phyloP scores from a whole-genome alignment of 2,113 vertebrate genomes.

The Neoarius graeffei region DNA sequence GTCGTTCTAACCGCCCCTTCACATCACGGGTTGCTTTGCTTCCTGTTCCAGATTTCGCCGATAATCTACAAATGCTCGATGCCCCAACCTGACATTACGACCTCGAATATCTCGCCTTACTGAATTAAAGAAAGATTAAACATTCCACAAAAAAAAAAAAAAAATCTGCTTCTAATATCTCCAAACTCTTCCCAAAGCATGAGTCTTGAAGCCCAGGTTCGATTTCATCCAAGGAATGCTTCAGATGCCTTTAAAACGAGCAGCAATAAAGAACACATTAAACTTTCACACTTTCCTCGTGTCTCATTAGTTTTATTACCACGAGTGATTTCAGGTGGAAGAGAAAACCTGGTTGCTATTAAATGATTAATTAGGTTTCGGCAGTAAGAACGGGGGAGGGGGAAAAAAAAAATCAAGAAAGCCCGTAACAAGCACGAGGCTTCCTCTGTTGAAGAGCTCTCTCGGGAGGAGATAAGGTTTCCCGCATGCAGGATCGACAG shows the following conservation, averaged over 20 bases:
- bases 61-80: no score
- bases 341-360: conserved; percentile 44
- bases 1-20: no score
- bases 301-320: conserved; percentile 22
- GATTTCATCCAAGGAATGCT: background rate
- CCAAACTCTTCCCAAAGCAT: no score
- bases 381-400: background rate
- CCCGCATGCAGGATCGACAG: conserved; percentile 17
- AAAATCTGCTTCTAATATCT: background rate
- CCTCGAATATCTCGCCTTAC: background rate
- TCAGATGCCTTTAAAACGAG: conserved; percentile 30
- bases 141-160: no score
- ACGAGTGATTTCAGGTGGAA: conserved; percentile 28
- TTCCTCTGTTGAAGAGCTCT: conserved; percentile 20
- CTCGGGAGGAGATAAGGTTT: conserved; percentile 33
- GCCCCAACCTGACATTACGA: background rate
- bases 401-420: background rate
- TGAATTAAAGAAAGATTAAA: background rate
- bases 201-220: background rate
- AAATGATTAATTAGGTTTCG: conserved; percentile 46
- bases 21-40: no score
- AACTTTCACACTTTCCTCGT: conserved; percentile 22
- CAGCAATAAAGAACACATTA: conserved; percentile 38
- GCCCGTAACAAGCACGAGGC: background rate
- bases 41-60: background rate